These are phyloP conservation scores for Dipodomys ordii DNA, from an alignment of 2,113 vertebrate genomes.

Conservation along the genomic window DNA sequence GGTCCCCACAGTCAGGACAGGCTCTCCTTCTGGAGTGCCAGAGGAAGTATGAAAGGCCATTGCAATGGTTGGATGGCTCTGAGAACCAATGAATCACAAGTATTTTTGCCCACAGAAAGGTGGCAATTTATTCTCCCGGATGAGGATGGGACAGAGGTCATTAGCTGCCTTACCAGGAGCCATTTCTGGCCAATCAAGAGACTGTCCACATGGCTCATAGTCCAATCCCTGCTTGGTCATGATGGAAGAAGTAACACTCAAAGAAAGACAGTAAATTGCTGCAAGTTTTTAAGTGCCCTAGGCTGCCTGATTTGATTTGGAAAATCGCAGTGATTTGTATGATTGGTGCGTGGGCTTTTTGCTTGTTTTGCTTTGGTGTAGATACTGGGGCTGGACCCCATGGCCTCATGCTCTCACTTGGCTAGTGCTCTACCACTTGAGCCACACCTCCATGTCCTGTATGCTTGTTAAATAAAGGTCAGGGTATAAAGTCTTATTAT, in stretches of 20 bases:
- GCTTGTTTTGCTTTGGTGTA: no score
- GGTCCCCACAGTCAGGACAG: constrained; percentile 39
- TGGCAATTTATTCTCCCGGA: constrained; percentile 74
- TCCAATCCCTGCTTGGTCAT: not conserved
- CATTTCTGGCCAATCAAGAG: not conserved
- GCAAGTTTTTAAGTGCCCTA: constrained; percentile 66
- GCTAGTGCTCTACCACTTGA: no score
- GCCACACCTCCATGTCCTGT: no score
- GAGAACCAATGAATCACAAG: constrained; percentile 82
- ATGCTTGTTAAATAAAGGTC: not conserved
- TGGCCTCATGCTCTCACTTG: no score
- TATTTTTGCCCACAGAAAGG: constrained; percentile 66
- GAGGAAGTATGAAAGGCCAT: constrained; percentile 81
- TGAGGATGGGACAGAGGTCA: constrained; percentile 36
- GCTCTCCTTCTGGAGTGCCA: constrained; percentile 67
- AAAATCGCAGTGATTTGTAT: not conserved
- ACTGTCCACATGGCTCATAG: not conserved
- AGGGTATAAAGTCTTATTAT: not conserved
- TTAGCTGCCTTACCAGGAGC: constrained; percentile 4
- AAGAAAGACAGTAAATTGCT: constrained; percentile 72
- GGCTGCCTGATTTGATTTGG: constrained; percentile 41
- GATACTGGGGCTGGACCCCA: no score
- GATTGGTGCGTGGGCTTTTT: no score
- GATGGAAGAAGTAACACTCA: constrained; percentile 55
- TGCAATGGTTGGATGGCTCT: constrained; percentile 75